Percentiles rank a stretch among this genome's conserved stretches.
Evolutionary conservation across 2,113 vertebrate species (phyloP).

Genomic region (Lanius collurio): DNA sequence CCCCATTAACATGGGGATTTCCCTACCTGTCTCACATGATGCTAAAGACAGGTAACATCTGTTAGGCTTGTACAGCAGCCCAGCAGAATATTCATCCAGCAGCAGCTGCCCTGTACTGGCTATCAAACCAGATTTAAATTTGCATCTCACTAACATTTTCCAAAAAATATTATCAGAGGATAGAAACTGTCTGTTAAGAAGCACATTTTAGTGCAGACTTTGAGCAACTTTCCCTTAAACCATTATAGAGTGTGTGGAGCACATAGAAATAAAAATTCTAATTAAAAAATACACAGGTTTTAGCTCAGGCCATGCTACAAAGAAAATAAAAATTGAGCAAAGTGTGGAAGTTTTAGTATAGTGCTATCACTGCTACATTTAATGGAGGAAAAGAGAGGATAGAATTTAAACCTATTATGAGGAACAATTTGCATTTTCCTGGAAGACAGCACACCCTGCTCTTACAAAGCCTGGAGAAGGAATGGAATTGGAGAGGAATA

Average conservation of each 20-base stretch:
- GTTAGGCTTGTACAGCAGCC: not conserved
- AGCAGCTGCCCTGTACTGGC: not conserved
- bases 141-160: not conserved
- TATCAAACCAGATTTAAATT: not conserved
- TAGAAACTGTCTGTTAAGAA: not conserved
- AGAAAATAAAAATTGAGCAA: not conserved
- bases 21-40: not conserved
- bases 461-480: not conserved
- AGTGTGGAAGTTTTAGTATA: not conserved
- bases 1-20: not conserved
- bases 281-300: not conserved
- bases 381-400: not conserved
- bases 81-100: not conserved
- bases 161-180: not conserved
- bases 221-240: not conserved
- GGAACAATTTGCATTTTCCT: not conserved
- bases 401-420: not conserved
- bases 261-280: not conserved
- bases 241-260: fast-evolving
- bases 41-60: not conserved
- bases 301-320: not conserved
- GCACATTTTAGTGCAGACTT: not conserved
- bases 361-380: not conserved
- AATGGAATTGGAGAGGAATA: not conserved
- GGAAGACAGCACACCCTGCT: not conserved